Conservation (phyloP, 2,888 invertebrate species). For the Epinotia brunnichana region DNA sequence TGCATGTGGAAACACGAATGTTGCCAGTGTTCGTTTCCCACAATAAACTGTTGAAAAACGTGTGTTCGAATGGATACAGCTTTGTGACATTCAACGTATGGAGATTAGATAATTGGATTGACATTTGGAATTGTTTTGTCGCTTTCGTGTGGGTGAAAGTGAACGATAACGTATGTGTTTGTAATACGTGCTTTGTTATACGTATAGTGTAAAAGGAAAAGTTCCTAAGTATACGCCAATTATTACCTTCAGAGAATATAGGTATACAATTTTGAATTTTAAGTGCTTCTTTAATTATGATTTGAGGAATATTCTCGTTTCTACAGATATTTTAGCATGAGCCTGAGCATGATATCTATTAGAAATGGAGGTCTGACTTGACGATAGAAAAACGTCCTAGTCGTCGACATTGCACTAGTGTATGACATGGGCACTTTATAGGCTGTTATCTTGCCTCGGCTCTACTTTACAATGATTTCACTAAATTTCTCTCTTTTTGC, state of each 20-base stretch:
- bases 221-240: neutral
- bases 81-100: constrained; percentile 25
- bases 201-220: constrained; percentile 7
- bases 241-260: neutral
- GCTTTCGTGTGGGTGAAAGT: constrained; percentile 36
- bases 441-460: no score
- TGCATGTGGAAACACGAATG: neutral
- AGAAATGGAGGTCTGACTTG: no score
- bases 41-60: constrained; percentile 19
- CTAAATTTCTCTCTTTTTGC: no score
- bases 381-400: no score
- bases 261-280: no score
- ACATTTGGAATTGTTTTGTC: constrained; percentile 34
- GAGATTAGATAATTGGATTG: constrained; percentile 34
- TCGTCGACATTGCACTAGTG: no score
- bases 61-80: constrained; percentile 7
- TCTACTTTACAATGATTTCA: no score
- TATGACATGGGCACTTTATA: no score
- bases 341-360: neutral
- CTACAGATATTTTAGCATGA: neutral
- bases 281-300: no score
- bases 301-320: neutral
- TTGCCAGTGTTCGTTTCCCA: constrained; percentile 19
- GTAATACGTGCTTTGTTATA: constrained; percentile 6
- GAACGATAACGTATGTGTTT: constrained; percentile 6